phyloP scores from a whole-genome alignment of 2,888 invertebrate genomes.

The Diloba caeruleocephala region DNA sequence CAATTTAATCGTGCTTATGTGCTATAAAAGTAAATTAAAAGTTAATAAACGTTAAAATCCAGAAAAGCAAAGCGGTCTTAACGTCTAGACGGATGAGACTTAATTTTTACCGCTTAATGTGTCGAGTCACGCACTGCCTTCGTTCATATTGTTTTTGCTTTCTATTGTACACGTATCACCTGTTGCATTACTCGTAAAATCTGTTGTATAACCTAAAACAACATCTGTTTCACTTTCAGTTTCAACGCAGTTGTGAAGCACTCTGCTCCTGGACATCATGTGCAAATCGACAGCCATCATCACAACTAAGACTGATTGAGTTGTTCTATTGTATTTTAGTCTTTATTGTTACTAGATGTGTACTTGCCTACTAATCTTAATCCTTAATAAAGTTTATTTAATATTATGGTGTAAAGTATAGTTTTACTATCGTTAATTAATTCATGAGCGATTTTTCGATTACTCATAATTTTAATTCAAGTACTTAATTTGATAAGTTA shows the following conservation, averaged over 20 bases:
- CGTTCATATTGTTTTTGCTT: conserved; percentile 26
- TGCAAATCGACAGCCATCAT: conserved; percentile 78
- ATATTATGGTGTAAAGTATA: conserved; percentile 41
- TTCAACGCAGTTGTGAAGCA: conserved; percentile 90
- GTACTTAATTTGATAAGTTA: too few species aligned
- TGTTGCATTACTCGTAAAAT: conserved; percentile 10
- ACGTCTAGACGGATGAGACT: conserved; percentile 20
- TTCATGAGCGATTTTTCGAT: too few species aligned
- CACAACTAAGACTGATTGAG: conserved; percentile 67
- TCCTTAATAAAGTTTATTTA: conserved; percentile 60
- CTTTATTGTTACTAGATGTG: conserved; percentile 82
- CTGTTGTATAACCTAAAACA: neutral
- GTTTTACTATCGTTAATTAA: conserved; percentile 3
- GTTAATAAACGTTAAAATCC: neutral
- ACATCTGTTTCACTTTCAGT: conserved; percentile 66
- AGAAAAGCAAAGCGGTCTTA: conserved; percentile 10
- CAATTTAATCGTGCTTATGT: conserved; percentile 3
- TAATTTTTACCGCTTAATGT: conserved; percentile 27
- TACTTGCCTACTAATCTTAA: conserved; percentile 63
- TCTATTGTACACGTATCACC: conserved; percentile 33
- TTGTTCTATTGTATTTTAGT: conserved; percentile 38
- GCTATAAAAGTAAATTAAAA: neutral
- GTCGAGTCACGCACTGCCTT: conserved; percentile 42
- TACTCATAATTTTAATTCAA: too few species aligned
- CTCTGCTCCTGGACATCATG: conserved; percentile 81